Conservation (phyloP, 2,113 vertebrate genomes). For the Ifrita kowaldi region DNA sequence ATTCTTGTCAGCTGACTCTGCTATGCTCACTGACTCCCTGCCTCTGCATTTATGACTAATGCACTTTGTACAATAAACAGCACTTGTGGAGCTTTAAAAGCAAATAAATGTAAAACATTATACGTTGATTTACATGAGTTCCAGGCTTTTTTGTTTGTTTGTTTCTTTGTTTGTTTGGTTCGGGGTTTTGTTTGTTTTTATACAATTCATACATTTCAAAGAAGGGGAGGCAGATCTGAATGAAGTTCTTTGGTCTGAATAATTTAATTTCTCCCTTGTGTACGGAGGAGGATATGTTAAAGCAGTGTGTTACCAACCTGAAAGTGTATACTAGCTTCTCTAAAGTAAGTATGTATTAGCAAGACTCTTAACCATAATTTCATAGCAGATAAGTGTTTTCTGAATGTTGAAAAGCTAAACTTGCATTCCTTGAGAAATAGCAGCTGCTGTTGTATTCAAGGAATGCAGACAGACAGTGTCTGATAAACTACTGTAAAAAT, state of each 20-base stretch:
- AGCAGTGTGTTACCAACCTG: not conserved
- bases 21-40: constrained; percentile 29
- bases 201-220: not conserved
- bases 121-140: not conserved
- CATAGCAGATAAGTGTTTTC: not conserved
- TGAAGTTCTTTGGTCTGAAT: not conserved
- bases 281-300: not conserved
- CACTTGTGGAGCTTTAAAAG: not conserved
- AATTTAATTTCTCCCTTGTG: not conserved
- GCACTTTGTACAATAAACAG: not conserved
- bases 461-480: not conserved
- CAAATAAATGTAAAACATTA: not conserved
- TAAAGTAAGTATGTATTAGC: not conserved
- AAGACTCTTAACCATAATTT: not conserved
- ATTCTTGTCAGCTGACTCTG: constrained; percentile 45
- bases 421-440: not conserved
- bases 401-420: not conserved
- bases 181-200: not conserved
- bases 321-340: not conserved
- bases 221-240: not conserved
- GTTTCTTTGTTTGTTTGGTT: not conserved
- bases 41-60: constrained; percentile 39
- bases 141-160: not conserved
- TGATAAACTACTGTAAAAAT: not conserved
- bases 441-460: not conserved